Base-by-base conservation (phyloP, 2,113 vertebrate species). In the Oceanites oceanicus region DNA sequence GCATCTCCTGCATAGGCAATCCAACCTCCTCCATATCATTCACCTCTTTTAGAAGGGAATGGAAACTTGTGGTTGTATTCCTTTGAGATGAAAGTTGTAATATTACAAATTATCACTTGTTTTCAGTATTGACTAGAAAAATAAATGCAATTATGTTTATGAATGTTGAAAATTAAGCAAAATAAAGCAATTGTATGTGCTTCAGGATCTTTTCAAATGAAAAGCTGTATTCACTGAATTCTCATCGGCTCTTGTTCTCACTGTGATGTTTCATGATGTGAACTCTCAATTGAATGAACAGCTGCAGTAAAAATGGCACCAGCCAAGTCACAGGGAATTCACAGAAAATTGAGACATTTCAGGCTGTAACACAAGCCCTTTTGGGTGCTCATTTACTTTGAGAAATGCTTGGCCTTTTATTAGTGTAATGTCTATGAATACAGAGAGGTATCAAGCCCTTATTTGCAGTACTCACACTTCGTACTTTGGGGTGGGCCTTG, bases 111-210 rank as follows among this genome's bases (percentile, higher is more conserved):
- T 98, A 98, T 97, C 95, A 29, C 97, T 98, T 98, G 97, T 98
- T 98, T 98, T 97, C 97, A 97, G 96, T 96, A 97, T 97, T 98
- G 98, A 98, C 86, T 92, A 96, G 98, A 91, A 98, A 97, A 98
- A 98, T 98, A 98, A 98, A 98, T 98, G 97, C 97, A 97, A 97
- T 98, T 98, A 97, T 86, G 89, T 90, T 96, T 96, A 83, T 98
- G 97, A 98, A 98, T 98, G 97, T 98, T 95, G 97, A 97, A 98
- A 98, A 98, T 98, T 98, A 98, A 96, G 98, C 91, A 90, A 94
- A 97, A 97, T 96, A 95, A 97, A 97, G 97, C 86, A 59, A 97
- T 97, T 97, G 79, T 91, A 75, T 98, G 92, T 97, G 97, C 98
- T 97, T 58, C 95, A 98, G 97, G 93, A 94, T 56, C 94, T 97